These are phyloP conservation scores for Meloidogyne hapla DNA, from an alignment of 1,140 invertebrate species.

Conservation along the genomic window DNA sequence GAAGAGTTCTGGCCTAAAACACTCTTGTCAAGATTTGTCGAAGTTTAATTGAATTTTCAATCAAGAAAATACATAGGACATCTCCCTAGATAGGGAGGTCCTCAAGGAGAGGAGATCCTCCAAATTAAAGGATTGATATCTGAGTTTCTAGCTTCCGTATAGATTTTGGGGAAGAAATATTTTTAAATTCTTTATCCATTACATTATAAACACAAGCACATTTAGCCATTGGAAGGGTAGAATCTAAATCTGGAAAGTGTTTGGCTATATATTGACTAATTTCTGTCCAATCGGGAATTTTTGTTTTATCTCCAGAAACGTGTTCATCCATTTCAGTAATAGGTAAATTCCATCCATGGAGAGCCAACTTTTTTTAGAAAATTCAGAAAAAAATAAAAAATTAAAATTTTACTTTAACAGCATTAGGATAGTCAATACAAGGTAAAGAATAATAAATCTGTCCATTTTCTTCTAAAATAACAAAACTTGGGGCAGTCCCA, in stretches of 20 bases:
- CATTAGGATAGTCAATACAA: constrained; percentile 46
- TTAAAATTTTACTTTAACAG: constrained; percentile 46
- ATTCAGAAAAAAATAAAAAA: neutral
- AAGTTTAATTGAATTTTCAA: no score
- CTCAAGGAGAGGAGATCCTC: no score
- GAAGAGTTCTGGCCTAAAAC: no score
- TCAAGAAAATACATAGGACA: no score
- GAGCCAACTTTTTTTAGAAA: neutral
- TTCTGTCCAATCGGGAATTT: constrained; percentile 12
- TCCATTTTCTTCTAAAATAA: constrained; percentile 41
- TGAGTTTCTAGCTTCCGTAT: no score
- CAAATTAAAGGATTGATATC: no score
- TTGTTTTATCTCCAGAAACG: constrained; percentile 10
- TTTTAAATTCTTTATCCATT: constrained; percentile 20
- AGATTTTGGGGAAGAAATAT: constrained; percentile 22
- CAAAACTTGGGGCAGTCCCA: constrained; percentile 41
- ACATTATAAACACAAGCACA: constrained; percentile 52
- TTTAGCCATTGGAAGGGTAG: constrained; percentile 24
- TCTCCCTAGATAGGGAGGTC: no score
- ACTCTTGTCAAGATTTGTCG: no score
- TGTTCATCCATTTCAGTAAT: neutral
- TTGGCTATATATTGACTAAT: constrained; percentile 39
- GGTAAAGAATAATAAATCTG: constrained; percentile 51
- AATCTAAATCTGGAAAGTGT: constrained; percentile 48
- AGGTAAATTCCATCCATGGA: neutral